Evolutionary conservation across 92 coral and sea anemone species (phyloP).

Genomic region (Porites divaricata): DNA sequence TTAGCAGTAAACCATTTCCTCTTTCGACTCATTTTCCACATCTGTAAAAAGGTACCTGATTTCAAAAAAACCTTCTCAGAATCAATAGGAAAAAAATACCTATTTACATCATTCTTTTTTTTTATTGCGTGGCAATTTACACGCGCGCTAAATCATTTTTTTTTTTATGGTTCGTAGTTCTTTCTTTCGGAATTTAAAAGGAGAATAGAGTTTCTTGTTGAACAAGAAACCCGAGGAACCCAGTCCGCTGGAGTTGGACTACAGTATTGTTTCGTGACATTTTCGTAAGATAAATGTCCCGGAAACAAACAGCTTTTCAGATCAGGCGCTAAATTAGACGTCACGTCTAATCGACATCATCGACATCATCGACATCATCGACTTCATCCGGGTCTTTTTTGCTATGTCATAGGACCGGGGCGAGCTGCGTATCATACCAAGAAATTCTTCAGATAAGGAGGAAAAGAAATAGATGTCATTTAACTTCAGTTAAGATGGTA

Average conservation of each 20-base stretch:
- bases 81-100: too few relatives aligned
- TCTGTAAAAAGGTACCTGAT: too few relatives aligned
- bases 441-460: slow-evolving; percentile 29
- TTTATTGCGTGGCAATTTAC: too few relatives aligned
- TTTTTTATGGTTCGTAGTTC: background rate
- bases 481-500: too few relatives aligned
- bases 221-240: background rate
- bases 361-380: too few relatives aligned
- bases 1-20: too few relatives aligned
- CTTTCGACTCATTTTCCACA: too few relatives aligned
- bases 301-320: background rate
- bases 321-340: background rate
- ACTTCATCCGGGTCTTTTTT: slow-evolving; percentile 33
- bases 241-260: background rate
- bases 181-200: too few relatives aligned
- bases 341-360: slow-evolving; percentile 49
- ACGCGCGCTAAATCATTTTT: too few relatives aligned
- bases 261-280: background rate
- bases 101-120: too few relatives aligned
- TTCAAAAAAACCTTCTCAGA: too few relatives aligned
- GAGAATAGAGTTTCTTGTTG: too few relatives aligned
- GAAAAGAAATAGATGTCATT: background rate
- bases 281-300: background rate
- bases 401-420: slow-evolving; percentile 16
- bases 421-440: slow-evolving; percentile 47